Percentiles rank a stretch among this genome's conserved stretches.
Evolutionary conservation across 2,888 invertebrate species (phyloP).

Genomic region (Matsumyia berberina): DNA sequence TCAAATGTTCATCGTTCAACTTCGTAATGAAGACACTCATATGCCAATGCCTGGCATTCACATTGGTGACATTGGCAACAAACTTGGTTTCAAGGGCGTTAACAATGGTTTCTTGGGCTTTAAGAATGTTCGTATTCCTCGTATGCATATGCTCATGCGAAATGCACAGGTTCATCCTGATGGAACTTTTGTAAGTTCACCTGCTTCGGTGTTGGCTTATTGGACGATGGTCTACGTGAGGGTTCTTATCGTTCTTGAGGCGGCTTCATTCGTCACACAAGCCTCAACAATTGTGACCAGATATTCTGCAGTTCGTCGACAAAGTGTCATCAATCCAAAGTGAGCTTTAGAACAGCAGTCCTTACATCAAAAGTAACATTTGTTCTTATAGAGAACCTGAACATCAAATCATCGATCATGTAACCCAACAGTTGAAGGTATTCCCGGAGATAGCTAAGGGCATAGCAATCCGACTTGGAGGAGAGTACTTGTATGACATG

Average conservation of each 20-base stretch:
- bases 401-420: conserved; percentile 95
- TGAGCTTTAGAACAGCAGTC: conserved; percentile 85
- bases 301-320: conserved; percentile 94
- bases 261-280: conserved; percentile 90
- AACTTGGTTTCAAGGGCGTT: conserved; percentile 94
- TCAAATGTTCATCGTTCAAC: conserved; percentile 95
- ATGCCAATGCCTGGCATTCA: conserved; percentile 93
- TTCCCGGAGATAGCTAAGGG: conserved; percentile 92
- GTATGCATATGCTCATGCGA: conserved; percentile 96
- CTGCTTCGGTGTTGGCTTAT: conserved; percentile 92
- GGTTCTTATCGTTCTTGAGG: conserved; percentile 91
- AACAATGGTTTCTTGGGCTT: conserved; percentile 97
- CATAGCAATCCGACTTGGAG: conserved; percentile 90
- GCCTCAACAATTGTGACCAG: conserved; percentile 94
- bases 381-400: conserved; percentile 88
- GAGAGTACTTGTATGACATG: conserved; percentile 91
- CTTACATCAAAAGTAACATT: conserved; percentile 86
- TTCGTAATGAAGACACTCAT: conserved; percentile 94
- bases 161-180: conserved; percentile 96
- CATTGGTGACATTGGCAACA: conserved; percentile 96
- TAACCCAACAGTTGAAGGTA: conserved; percentile 96
- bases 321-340: conserved; percentile 93
- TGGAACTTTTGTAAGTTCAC: conserved; percentile 92
- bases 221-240: conserved; percentile 95
- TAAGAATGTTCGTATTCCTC: conserved; percentile 93